Percentiles rank a stretch among this genome's conserved stretches.
Evolutionary conservation across 2,113 vertebrate species (phyloP).

Genomic region (Phalacrocorax brasilianus): DNA sequence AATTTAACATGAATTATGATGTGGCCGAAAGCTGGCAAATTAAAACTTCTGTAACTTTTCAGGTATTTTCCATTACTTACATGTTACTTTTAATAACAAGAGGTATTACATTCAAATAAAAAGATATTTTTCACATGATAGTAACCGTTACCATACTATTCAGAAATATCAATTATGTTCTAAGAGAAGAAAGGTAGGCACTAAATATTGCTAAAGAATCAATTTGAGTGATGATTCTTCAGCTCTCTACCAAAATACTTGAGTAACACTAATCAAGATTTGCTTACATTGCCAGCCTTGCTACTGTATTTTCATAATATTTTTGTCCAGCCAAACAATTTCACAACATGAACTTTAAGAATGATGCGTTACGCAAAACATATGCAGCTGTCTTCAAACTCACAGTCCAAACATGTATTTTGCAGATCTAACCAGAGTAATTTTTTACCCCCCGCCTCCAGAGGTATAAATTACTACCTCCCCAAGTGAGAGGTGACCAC

Average conservation of each 20-base stretch:
- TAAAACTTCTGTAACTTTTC: not conserved
- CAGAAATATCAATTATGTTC: not conserved
- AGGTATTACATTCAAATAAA: not conserved
- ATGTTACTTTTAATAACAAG: not conserved
- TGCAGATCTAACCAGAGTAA: not conserved
- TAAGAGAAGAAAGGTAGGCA: not conserved
- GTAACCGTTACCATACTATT: not conserved
- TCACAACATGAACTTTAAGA: not conserved
- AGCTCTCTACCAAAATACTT: not conserved
- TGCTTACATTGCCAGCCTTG: not conserved
- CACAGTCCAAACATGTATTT: not conserved
- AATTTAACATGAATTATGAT: not conserved
- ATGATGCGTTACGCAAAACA: not conserved
- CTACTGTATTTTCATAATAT: not conserved
- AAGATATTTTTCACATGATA: not conserved
- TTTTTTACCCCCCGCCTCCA: accelerated
- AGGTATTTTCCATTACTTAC: not conserved
- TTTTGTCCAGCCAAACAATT: not conserved
- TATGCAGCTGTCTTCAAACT: not conserved
- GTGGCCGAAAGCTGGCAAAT: not conserved
- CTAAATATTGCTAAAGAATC: not conserved
- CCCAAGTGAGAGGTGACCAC: not conserved
- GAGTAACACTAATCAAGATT: not conserved
- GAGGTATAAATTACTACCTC: not conserved
- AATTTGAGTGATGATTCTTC: not conserved